A percentile compares a stretch with the other conserved stretches of the same genome.
Conservation (phyloP, 2,113 vertebrate species). For the Campylomormyrus tamandua region DNA sequence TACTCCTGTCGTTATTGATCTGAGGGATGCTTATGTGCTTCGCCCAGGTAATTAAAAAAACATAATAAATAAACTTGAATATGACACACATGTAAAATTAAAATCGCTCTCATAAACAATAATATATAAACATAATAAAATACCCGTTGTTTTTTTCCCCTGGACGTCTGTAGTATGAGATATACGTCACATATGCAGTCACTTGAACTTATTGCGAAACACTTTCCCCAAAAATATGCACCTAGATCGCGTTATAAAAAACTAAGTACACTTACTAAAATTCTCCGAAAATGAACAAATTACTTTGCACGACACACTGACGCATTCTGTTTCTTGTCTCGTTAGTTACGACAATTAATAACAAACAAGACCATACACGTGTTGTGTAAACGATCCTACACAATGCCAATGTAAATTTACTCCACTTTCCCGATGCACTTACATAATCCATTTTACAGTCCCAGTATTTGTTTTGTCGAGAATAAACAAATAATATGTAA, state of each 20-base stretch:
- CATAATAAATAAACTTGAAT: not conserved
- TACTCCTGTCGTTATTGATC: not conserved
- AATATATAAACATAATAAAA: not conserved
- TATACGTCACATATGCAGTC: not conserved
- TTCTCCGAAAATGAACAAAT: not conserved
- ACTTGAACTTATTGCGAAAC: not conserved
- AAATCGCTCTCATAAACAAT: not conserved
- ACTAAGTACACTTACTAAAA: not conserved
- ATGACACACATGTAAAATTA: not conserved
- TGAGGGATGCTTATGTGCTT: not conserved
- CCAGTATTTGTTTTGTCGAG: not conserved
- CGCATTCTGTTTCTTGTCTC: not conserved
- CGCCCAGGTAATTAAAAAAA: not conserved
- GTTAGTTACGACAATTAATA: not conserved
- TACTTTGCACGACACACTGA: not conserved
- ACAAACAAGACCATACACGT: constrained; percentile 17
- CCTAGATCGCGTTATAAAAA: not conserved
- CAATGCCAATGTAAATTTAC: not conserved
- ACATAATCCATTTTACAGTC: not conserved
- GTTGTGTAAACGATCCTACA: constrained; percentile 9
- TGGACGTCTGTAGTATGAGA: not conserved
- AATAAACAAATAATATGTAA: not conserved
- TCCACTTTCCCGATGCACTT: not conserved
- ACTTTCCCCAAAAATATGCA: not conserved
- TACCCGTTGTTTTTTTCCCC: not conserved